Base-by-base conservation (phyloP, 1,140 invertebrate species). In the Sminthurides bifidus region DNA sequence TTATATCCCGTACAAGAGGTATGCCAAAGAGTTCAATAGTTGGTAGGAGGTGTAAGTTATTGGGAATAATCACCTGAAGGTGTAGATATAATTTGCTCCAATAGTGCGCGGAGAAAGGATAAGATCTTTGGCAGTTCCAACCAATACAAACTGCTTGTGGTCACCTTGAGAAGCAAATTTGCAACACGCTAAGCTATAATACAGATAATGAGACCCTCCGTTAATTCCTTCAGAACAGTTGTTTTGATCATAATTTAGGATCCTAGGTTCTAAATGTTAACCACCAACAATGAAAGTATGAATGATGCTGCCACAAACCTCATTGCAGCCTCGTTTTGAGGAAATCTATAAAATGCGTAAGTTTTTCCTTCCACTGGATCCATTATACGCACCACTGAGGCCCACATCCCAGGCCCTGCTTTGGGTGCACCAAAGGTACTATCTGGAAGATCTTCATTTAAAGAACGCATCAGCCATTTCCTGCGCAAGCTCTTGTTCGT, bases 381-480 rank as follows among this genome's bases (percentile, higher is more conserved):
- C 62, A 98, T 81, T 33, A 98, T 81, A 44, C 91, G 77, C 29
- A 99, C 81, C 24, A 89, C 76, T 0, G 95, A 98, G 0, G 96
- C 95, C 95, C 95, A 99, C 77, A 96, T 85, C 3, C 92, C 93
- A 63, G 82, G 77, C 0, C 93, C 94, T 21, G 94, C 93, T 73
- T 96, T 95, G 0, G 95, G 92, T 1, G 94, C 86, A 0, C 93
- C 92, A 72, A 98, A 98, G 10, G 87, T 76, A 65, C 80, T 81
- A 72, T 96, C 92, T 26, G 94, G 92, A 0, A 96, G 74, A 61
- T 96, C 86, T 72, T 98, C 93, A 54, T 85, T 91, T 0, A 98
- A 75, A 64, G n/a, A 98, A 95, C 4, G 92, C 89, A 64, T 93
- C 89, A 0, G 94, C 94, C 81, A 98, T 91, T 77, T 98, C 92